Base-by-base conservation (phyloP, 2,797 vertebrate species). In the Myiothlypis chrysogaster region DNA sequence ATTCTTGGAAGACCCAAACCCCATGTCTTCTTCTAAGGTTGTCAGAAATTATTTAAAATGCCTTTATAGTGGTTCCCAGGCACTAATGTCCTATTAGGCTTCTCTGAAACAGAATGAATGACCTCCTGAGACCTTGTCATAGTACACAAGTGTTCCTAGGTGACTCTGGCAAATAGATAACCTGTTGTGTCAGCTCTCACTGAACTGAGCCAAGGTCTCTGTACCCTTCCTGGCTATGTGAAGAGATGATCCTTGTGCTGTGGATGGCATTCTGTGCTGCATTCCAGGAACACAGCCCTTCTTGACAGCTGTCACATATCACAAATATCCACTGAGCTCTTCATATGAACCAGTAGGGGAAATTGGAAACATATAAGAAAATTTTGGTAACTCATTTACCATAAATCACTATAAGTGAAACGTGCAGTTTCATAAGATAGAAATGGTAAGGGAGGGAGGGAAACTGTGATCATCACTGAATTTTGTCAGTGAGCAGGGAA, bases 141-240 rank as follows among this genome's bases (percentile, higher is more conserved):
- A 83, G 56, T 85, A 77, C 3, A 3, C 79, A 80, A 86, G 39
- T 78, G 92, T 96, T 96, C 89, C 89, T 87, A 89, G 95, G 93
- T 92, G 94, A 78, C 93, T 94, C 76, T 85, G 77, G 90, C 1
- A 8, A 92, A 92, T 87, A 89, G 79, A 91, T 88, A 94, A 78
- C 91, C 76, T 86, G 92, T 96, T 92, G 80, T 90, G 95, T 95
- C 94, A 93, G 87, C 63, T 91, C 89, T 92, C 8, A 0, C 75
- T 85, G 76, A 89, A 78, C 50, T 18, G 76, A 78, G 91, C 84
- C 93, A 95, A 94, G 89, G 84, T 89, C 89, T 95, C 32, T 92
- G 83, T 92, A 94, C 93, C 87, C 96, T 96, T 94, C 84, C 87
- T 96, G 93, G 79, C 91, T 71, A 83, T 95, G 65, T 49, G 79